Percentiles rank a stretch among this genome's conserved stretches.
These are phyloP conservation scores for Ia io DNA, from an alignment of 2,113 vertebrate species.

Conservation along the genomic window DNA sequence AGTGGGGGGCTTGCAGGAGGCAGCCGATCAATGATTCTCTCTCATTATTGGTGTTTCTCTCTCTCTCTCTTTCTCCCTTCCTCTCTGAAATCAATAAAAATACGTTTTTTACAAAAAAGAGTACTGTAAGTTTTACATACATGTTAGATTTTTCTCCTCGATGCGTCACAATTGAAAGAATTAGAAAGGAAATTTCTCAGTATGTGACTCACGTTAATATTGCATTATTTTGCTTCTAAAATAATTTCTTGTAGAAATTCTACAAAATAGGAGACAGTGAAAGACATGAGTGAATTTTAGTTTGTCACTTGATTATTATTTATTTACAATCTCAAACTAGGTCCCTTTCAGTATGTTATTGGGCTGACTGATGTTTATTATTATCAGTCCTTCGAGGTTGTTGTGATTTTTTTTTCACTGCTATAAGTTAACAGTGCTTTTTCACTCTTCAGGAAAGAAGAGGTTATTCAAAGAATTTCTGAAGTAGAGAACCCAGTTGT, in stretches of 20 bases:
- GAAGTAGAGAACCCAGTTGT: slow-evolving; percentile 6
- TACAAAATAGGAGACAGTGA: neutral
- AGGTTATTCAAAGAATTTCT: slow-evolving; percentile 18
- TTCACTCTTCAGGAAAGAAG: slow-evolving; percentile 61
- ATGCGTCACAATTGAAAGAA: neutral
- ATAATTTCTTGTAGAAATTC: neutral
- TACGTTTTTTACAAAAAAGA: neutral
- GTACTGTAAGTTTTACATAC: neutral
- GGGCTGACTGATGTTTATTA: neutral
- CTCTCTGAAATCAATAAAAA: no score
- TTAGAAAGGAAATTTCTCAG: slow-evolving; percentile 10
- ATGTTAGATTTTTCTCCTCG: slow-evolving; percentile 5
- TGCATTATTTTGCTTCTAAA: neutral
- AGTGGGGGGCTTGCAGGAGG: no score
- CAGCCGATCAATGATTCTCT: no score
- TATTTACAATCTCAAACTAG: neutral
- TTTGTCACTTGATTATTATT: neutral
- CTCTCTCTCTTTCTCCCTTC: no score
- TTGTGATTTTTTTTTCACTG: neutral
- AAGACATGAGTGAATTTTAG: neutral
- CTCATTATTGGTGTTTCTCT: no score
- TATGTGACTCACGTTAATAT: neutral
- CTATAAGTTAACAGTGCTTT: slow-evolving; percentile 34
- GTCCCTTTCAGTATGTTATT: neutral
- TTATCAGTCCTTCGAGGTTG: neutral